Conservation (phyloP, 1,140 invertebrate species). For the Ceratosolen fusciceps region DNA sequence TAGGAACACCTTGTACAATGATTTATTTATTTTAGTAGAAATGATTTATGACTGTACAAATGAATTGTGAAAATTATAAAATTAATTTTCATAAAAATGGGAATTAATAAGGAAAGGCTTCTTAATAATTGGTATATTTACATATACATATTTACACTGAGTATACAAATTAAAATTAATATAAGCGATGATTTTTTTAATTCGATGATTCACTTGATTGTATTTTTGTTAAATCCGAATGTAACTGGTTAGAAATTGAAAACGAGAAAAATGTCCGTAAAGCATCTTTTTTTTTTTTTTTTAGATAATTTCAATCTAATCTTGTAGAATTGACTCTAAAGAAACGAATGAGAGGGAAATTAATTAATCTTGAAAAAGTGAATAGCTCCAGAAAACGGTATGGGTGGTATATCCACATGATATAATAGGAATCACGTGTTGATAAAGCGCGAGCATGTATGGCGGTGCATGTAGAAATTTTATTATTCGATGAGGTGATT, state of each 20-base stretch:
- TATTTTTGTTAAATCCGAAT: not conserved
- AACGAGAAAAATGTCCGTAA: constrained; percentile 19
- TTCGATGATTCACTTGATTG: not conserved
- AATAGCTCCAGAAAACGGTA: constrained; percentile 21
- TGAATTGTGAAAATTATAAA: no score
- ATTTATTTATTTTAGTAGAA: no score
- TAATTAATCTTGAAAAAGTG: not conserved
- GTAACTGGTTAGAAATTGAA: not conserved
- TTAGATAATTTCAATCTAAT: not conserved
- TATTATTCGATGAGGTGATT: constrained; percentile 9
- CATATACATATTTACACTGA: not conserved
- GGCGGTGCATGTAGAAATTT: constrained; percentile 5
- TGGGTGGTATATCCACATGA: not conserved
- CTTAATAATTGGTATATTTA: no score
- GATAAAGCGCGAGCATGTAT: no score
- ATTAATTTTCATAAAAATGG: no score
- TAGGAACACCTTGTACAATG: no score
- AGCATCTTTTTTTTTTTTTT: not conserved
- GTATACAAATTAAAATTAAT: constrained; percentile 1
- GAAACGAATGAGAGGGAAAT: not conserved
- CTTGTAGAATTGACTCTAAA: not conserved
- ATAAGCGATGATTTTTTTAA: not conserved
- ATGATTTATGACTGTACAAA: no score
- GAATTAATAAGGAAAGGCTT: no score
- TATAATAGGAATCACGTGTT: constrained; percentile 1